Conservation (phyloP, 2,888 invertebrate genomes). For the Drepanosiphum platanoidis region DNA sequence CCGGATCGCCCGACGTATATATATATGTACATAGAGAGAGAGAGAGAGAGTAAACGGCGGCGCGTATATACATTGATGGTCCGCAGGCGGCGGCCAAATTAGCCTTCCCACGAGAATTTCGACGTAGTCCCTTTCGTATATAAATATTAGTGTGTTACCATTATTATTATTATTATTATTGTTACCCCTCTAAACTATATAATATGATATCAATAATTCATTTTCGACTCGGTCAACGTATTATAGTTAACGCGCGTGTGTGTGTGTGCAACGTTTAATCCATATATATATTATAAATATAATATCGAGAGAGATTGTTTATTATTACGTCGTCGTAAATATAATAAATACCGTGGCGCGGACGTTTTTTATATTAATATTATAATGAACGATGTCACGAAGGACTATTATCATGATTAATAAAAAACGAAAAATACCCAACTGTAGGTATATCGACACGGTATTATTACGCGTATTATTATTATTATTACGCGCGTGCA, state of each 20-base stretch:
- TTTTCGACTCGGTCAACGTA: not conserved
- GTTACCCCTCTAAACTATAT: not conserved
- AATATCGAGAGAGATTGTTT: not conserved
- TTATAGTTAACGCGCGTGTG: too few relatives aligned
- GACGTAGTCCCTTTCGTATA: not conserved
- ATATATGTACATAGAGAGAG: too few relatives aligned
- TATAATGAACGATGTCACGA: not conserved
- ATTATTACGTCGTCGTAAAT: not conserved
- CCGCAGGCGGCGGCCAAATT: not conserved
- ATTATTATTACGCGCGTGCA: too few relatives aligned
- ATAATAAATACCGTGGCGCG: not conserved
- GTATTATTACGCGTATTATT: too few relatives aligned
- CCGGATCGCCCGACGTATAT: too few relatives aligned
- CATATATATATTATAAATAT: not conserved
- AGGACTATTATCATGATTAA: not conserved
- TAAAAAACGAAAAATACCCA: not conserved
- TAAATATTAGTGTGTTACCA: not conserved
- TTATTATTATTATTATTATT: not conserved
- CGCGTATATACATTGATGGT: not conserved
- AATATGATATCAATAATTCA: not conserved
- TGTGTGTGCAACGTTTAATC: too few relatives aligned
- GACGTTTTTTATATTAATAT: not conserved
- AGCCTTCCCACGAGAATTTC: conserved; percentile 5
- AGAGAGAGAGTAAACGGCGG: not conserved
- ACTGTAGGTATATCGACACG: not conserved